Evolutionary conservation across 2,888 invertebrate species (phyloP).

Genomic region (Rhagium mordax): DNA sequence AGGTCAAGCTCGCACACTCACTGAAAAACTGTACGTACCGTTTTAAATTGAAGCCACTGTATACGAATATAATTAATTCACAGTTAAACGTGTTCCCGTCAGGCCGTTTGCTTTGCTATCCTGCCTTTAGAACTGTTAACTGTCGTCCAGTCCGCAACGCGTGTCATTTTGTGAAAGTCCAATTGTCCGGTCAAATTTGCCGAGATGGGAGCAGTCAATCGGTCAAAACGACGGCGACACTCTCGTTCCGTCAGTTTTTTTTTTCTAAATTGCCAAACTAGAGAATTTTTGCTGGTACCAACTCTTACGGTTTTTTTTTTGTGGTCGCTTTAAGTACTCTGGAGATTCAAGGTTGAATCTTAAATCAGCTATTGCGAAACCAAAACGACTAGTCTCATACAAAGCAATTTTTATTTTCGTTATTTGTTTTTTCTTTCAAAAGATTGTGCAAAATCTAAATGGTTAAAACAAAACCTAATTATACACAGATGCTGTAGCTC

Average conservation of each 20-base stretch:
- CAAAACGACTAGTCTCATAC: neutral
- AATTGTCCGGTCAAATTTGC: neutral
- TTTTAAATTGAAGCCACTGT: conserved; percentile 16
- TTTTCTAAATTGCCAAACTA: too few species aligned
- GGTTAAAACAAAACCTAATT: too few species aligned
- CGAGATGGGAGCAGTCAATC: neutral
- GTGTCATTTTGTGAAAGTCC: conserved; percentile 7
- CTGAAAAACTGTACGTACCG: conserved; percentile 29
- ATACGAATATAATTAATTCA: conserved; percentile 1
- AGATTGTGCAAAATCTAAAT: too few species aligned
- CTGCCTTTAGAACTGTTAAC: neutral
- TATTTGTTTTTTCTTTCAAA: too few species aligned
- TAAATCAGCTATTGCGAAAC: neutral
- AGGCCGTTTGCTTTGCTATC: neutral
- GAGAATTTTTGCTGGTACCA: too few species aligned
- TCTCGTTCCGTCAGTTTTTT: neutral
- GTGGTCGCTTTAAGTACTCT: neutral
- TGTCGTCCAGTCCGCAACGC: neutral
- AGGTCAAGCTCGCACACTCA: conserved; percentile 17
- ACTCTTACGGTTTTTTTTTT: neutral
- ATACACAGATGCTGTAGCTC: too few species aligned
- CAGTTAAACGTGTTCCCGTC: neutral
- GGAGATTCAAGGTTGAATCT: neutral
- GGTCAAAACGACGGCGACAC: neutral
- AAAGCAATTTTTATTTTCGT: too few species aligned